Evolutionary conservation across 2,113 vertebrate species (phyloP), one percentile per base, ranked within the genome.

Genomic region (Rhinolophus sinicus): DNA sequence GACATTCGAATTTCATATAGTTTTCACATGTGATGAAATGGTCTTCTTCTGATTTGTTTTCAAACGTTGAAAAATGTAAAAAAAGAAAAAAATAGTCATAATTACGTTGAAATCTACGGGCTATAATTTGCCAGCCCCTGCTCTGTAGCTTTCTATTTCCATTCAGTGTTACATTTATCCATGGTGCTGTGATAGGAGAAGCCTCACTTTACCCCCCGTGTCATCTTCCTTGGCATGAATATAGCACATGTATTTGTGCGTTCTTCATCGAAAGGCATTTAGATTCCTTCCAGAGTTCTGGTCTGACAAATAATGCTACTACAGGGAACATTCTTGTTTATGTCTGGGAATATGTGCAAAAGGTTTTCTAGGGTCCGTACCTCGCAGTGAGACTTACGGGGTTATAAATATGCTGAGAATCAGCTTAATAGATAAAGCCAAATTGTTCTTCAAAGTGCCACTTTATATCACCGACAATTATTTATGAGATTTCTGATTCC

Each of bases 221-320:
- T 10, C 1, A 2, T 14, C 65, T 52, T 44, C 47, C 10, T 18
- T 2, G 33, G 28, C 35, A 0, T 30, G 64, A 4, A 4, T 0
- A 16, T 8, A 12, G 21, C 85, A 75, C 11, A 0, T 22, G 8
- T 11, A 11, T 16, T 75, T 12, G 16, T 13, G 6, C 19, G 1
- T 35, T 60, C 24, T 81, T 54, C 24, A 4, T 21, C 2, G 5
- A 22, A 24, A 56, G 65, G 9, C 16, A 1, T 33, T 33, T 13
- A n/a, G 21, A 40, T n/a, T 65, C 54, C 38, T 52, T 50, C 33
- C 22, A 11, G 54, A 19, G 22, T 38, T 72, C 70, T 73, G 26
- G 18, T 19, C 58, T 60, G 56, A 8, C 50, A 40, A 21, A 35
- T 35, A 24, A 44, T 10, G 16, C 28, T 44, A 3, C 28, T 44